phyloP scores from a whole-genome alignment of 2,797 vertebrate genomes.

The Onychomys torridus region DNA sequence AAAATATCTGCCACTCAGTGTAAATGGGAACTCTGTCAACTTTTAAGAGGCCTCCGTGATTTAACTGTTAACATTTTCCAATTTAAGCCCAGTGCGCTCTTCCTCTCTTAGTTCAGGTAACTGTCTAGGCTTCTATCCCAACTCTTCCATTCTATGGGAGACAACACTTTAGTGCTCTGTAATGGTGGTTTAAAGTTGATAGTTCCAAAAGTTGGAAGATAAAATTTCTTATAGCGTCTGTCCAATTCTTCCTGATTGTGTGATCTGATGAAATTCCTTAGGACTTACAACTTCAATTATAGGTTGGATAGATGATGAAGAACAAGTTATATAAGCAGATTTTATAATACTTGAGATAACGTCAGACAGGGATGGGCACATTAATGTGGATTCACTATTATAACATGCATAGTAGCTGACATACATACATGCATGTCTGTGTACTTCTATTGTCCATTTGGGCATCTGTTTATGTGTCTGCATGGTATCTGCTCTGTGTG shows the following conservation, averaged over 20 bases:
- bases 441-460: not conserved
- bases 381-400: not conserved
- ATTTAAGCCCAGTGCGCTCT: not conserved
- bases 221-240: not conserved
- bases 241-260: constrained; percentile 17
- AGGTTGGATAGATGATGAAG: constrained; percentile 3
- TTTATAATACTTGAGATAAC: constrained; percentile 36
- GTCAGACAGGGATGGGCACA: constrained; percentile 4
- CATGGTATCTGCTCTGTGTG: not conserved
- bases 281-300: constrained; percentile 10
- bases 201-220: constrained; percentile 47
- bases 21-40: constrained; percentile 43
- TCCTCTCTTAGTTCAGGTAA: not conserved
- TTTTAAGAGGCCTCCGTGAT: not conserved
- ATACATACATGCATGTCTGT: not conserved
- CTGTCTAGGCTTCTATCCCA: not conserved
- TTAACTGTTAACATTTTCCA: not conserved
- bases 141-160: not conserved
- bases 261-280: constrained; percentile 51
- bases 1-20: not conserved
- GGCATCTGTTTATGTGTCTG: not conserved
- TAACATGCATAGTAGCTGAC: not conserved
- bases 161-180: not conserved
- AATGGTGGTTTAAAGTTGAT: constrained; percentile 52
- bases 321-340: not conserved